phyloP scores from a whole-genome alignment of 2,113 vertebrate species.

The Illadopsis cleaveri region DNA sequence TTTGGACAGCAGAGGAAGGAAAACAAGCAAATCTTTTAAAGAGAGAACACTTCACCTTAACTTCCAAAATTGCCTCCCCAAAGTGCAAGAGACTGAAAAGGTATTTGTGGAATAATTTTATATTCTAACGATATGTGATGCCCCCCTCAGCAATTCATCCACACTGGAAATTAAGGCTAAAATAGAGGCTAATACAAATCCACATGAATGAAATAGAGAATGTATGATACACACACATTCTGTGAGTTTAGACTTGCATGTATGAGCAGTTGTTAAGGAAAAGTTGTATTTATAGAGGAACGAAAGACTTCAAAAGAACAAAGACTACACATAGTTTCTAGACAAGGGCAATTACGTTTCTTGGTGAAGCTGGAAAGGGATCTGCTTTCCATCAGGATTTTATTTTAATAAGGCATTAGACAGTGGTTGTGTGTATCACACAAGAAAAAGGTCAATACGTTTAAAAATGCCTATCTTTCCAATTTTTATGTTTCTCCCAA shows the following conservation, averaged over 20 bases:
- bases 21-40: background rate
- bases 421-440: background rate
- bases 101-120: background rate
- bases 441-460: background rate
- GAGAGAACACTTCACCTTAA: background rate
- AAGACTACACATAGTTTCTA: background rate
- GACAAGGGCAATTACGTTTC: background rate
- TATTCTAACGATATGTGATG: background rate
- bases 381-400: slow-evolving; percentile 29
- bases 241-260: background rate
- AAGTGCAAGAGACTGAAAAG: background rate
- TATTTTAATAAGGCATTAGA: background rate
- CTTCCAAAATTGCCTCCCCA: background rate
- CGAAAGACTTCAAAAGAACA: background rate
- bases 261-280: background rate
- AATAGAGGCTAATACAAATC: background rate
- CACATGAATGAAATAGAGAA: background rate
- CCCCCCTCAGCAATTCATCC: background rate
- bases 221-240: background rate
- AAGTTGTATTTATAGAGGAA: background rate
- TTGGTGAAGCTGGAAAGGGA: slow-evolving; percentile 11
- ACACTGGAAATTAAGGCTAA: background rate
- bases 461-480: background rate
- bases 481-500: background rate
- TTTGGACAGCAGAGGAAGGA: background rate